Conservation (phyloP, 2,888 invertebrate genomes). For the Ceramica pisi region DNA sequence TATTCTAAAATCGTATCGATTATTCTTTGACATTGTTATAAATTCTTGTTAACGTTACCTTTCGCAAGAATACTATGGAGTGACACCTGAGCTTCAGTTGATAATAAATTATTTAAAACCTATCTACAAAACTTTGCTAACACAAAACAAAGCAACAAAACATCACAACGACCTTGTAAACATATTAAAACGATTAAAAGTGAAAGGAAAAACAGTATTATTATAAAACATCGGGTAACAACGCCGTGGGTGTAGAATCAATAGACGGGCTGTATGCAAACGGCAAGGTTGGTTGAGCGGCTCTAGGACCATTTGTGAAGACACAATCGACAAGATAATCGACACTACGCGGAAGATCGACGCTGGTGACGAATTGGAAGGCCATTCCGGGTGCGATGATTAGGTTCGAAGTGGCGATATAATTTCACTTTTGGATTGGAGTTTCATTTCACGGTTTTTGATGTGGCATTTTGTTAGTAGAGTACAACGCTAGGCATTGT, state of each 20-base stretch:
- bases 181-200: slow-evolving; percentile 36
- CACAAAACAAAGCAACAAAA: slow-evolving; percentile 1
- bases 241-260: slow-evolving; percentile 67
- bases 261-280: slow-evolving; percentile 50
- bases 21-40: too few species aligned
- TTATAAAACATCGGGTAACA: slow-evolving; percentile 35
- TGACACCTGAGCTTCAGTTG: neutral
- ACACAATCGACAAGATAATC: too few species aligned
- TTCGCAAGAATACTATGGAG: too few species aligned
- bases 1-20: too few species aligned
- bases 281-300: slow-evolving; percentile 64
- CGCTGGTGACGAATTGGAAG: slow-evolving; percentile 55
- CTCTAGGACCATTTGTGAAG: slow-evolving; percentile 56
- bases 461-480: too few species aligned
- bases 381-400: slow-evolving; percentile 50
- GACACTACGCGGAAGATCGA: slow-evolving; percentile 64
- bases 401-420: neutral
- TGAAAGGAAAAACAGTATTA: slow-evolving; percentile 51
- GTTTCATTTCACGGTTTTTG: neutral
- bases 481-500: too few species aligned
- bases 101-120: neutral
- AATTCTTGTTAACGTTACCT: too few species aligned
- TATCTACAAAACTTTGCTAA: neutral
- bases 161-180: slow-evolving; percentile 25
- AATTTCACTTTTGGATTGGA: slow-evolving; percentile 1